Evolutionary conservation across 2,797 vertebrate genomes (phyloP), one percentile per base, ranked within the genome.

Genomic region (Tolypeutes matacus): DNA sequence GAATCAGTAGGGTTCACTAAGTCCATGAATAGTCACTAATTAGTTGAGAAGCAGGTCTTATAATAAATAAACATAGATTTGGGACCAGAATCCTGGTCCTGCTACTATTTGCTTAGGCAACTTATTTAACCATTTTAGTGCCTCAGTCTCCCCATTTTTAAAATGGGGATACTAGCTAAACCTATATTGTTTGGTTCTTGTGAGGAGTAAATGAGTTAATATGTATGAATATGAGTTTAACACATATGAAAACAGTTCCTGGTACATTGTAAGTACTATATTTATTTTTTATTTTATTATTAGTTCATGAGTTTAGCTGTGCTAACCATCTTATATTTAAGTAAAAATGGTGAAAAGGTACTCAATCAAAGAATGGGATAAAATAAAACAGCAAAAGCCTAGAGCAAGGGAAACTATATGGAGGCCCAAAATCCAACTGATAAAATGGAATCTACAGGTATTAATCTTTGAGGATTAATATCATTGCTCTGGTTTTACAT

Each of bases 381-480:
- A 96, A 88, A 60, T 64, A 87, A 58, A 83, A 42, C 46, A 76
- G 9, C n/a, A 58, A 93, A 93, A 58, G 11, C n/a, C 31, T 67
- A 65, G n/a, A 73, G 81, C 7, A 82, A 1, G 10, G 21, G 12
- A 83, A 91, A 76, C 49, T 93, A 7, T 18, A 13, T 46, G 49
- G 42, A 75, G 29, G 7, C 29, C n/a, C 80, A 64, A 94, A 90
- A 94, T 70, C 5, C 34, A 80, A 78, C 60, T 72, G 53, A 96
- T 87, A 92, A 94, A 93, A 70, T 83, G 9, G 9, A 53, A 91
- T 85, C 60, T 72, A 21, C 82, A 89, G 86, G 31, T 72, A 92
- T 39, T 77, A 88, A 92, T 93, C 91, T 75, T 91, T 93, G 34
- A 89, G 20, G 6, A 78, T 15, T 64, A 64, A 25, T 36, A 77